Evolutionary conservation across 2,797 vertebrate genomes (phyloP).

Genomic region (Antennarius maculatus): DNA sequence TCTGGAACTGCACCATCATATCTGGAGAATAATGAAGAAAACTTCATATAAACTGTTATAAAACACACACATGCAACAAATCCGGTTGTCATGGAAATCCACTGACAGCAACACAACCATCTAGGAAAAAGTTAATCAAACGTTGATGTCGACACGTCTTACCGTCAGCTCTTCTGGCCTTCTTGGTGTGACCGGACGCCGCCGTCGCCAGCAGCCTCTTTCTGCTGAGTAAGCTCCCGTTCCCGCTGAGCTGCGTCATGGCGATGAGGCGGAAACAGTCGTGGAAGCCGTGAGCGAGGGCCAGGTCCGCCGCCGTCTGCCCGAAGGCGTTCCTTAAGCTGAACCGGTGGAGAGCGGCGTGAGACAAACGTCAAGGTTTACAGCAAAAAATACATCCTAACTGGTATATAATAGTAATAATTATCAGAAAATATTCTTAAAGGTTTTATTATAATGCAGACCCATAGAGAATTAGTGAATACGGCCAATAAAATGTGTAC

Average conservation of each 20-base stretch:
- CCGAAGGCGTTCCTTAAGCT: conserved; percentile 94
- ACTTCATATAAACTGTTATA: no score
- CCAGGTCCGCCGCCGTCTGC: conserved; percentile 95
- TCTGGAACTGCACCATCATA: conserved; percentile 63
- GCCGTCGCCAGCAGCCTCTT: conserved; percentile 86
- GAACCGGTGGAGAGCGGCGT: conserved; percentile 73
- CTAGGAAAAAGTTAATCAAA: no score
- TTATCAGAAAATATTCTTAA: no score
- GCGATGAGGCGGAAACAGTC: conserved; percentile 92
- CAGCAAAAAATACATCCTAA: no score
- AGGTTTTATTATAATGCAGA: not conserved
- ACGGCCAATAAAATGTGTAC: no score
- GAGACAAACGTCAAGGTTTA: conserved; percentile 60
- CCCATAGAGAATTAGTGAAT: not conserved
- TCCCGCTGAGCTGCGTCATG: conserved; percentile 81
- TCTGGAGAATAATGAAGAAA: conserved; percentile 24
- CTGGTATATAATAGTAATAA: no score
- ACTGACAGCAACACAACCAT: no score
- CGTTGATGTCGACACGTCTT: conserved; percentile 13
- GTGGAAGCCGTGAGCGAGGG: conserved; percentile 90
- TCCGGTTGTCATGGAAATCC: no score
- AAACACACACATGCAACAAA: no score
- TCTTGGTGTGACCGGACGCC: conserved; percentile 85
- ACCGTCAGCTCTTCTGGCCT: conserved; percentile 84
- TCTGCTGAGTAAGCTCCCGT: conserved; percentile 71